Conservation (phyloP, 2,797 vertebrate genomes). For the Pangasius djambal region DNA sequence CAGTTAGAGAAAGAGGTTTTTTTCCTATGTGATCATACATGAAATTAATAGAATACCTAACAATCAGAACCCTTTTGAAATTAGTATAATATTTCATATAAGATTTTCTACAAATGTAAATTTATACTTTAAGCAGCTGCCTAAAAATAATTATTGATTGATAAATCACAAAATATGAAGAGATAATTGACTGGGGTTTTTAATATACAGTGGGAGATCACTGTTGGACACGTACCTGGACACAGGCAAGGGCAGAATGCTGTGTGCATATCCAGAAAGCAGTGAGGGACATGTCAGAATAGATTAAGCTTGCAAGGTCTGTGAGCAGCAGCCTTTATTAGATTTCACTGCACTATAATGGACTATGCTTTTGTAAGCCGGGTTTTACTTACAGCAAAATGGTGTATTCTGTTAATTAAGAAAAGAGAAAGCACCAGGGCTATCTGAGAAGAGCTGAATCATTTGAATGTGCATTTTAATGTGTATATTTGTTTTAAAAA, state of each 20-base stretch:
- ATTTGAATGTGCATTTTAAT: slow-evolving; percentile 29
- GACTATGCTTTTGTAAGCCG: slow-evolving; percentile 21
- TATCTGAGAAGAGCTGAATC: slow-evolving; percentile 11
- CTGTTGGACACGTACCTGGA: slow-evolving; percentile 11
- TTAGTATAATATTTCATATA: neutral
- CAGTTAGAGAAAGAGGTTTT: neutral
- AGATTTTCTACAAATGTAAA: neutral
- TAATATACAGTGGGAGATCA: slow-evolving; percentile 10
- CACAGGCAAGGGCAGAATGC: slow-evolving; percentile 22
- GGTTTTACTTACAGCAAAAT: slow-evolving; percentile 8
- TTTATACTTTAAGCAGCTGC: neutral
- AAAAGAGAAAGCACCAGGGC: neutral
- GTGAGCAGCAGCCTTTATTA: slow-evolving; percentile 49
- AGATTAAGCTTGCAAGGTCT: slow-evolving; percentile 43
- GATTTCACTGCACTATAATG: slow-evolving; percentile 47
- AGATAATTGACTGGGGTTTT: neutral
- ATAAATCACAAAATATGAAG: neutral
- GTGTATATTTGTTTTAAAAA: neutral
- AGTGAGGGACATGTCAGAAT: slow-evolving; percentile 39
- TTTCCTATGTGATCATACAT: neutral
- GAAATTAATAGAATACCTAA: neutral
- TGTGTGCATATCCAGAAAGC: slow-evolving; percentile 4
- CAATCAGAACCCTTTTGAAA: neutral
- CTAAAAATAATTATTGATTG: neutral
- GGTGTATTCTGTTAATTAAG: neutral